Evolutionary conservation across 2,113 vertebrate species (phyloP).

Genomic region (Eolophus roseicapilla): DNA sequence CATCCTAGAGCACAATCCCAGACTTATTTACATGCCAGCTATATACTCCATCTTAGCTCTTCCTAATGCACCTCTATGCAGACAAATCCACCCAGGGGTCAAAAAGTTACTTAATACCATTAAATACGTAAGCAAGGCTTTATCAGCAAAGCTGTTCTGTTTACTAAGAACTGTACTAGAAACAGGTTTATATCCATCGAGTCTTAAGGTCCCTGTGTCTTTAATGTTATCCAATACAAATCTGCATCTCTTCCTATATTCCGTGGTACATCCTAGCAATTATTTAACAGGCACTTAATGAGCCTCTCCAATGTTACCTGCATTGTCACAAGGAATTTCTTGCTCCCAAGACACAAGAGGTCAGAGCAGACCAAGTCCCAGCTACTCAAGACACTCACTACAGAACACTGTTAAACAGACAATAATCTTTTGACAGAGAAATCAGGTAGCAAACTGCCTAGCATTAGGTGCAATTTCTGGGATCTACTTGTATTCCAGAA

Average conservation of each 20-base stretch:
- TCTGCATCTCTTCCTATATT: too few relatives aligned
- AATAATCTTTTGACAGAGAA: neutral
- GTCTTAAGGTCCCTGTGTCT: neutral
- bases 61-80: neutral
- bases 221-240: neutral
- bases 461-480: fast-evolving
- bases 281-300: fast-evolving
- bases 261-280: neutral
- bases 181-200: neutral
- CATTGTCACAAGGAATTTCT: neutral
- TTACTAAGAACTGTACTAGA: neutral
- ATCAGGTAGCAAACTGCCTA: neutral
- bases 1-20: neutral
- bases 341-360: neutral
- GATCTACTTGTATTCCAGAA: neutral
- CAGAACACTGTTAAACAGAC: neutral
- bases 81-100: neutral
- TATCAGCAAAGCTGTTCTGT: neutral
- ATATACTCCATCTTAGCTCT: neutral
- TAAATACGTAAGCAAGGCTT: neutral
- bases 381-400: neutral
- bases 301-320: neutral
- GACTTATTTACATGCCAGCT: neutral
- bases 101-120: neutral
- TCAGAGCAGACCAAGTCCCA: neutral